A percentile compares a stretch with the other conserved stretches of the same genome.
These are phyloP conservation scores for Poliocrania exsul DNA, from an alignment of 2,797 vertebrate genomes.

Conservation along the genomic window DNA sequence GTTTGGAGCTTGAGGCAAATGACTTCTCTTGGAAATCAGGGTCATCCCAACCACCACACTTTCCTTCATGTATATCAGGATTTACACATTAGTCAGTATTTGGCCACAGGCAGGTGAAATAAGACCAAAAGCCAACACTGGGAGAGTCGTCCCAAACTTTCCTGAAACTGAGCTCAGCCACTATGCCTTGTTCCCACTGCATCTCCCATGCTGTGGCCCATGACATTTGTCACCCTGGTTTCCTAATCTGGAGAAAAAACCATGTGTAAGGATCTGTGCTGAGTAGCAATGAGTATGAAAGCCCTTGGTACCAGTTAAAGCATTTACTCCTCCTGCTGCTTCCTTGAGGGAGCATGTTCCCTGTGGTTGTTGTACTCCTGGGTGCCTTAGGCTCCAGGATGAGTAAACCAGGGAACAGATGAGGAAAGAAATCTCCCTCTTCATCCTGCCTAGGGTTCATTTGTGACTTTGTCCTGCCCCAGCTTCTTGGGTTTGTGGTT, in stretches of 20 bases:
- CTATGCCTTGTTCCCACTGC: fast-evolving
- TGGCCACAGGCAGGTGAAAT: slow-evolving; percentile 9
- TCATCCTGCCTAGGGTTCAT: background rate
- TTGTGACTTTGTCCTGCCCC: background rate
- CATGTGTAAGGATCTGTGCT: background rate
- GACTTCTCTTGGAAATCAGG: slow-evolving; percentile 21
- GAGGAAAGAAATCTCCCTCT: background rate
- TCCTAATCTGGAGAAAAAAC: background rate
- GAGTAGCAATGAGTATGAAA: background rate
- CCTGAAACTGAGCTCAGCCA: background rate
- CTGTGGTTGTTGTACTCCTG: slow-evolving; percentile 39
- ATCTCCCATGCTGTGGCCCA: fast-evolving
- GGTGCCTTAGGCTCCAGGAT: slow-evolving; percentile 43
- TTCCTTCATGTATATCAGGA: background rate
- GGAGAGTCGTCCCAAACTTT: background rate
- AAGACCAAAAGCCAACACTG: background rate
- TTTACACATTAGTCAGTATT: slow-evolving; percentile 19
- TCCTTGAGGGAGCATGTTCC: slow-evolving; percentile 57
- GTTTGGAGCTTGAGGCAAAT: slow-evolving; percentile 35
- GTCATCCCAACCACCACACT: background rate
- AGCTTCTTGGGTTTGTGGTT: background rate
- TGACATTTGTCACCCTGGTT: background rate
- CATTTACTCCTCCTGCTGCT: slow-evolving; percentile 29
- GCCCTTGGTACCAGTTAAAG: slow-evolving; percentile 23
- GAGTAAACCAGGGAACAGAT: background rate